Evolutionary conservation across 2,888 invertebrate genomes (phyloP).

Genomic region (Cataglyphis cursor): DNA sequence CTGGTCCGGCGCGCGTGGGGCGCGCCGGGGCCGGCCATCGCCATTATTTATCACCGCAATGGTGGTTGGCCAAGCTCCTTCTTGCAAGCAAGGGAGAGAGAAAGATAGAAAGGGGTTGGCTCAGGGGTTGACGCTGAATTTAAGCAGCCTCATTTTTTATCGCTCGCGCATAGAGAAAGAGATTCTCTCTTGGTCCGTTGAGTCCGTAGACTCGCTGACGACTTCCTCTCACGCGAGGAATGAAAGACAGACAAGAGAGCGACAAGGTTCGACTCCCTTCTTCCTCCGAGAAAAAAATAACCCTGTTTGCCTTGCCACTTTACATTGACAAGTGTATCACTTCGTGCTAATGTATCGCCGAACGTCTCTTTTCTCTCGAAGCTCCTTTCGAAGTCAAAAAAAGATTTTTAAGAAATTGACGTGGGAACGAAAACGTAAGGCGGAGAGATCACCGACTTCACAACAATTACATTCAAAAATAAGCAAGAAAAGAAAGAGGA

Average conservation of each 20-base stretch:
- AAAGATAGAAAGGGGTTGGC: conserved; percentile 19
- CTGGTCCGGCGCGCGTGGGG: conserved; percentile 57
- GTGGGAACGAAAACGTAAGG: background rate
- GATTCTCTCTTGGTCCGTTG: conserved; percentile 74
- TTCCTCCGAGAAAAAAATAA: conserved; percentile 32
- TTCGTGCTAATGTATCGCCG: conserved; percentile 50
- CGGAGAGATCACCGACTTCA: background rate
- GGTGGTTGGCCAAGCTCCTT: conserved; percentile 77
- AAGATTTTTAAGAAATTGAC: conserved; percentile 27
- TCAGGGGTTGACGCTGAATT: conserved; percentile 69
- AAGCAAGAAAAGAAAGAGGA: background rate
- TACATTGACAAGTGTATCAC: conserved; percentile 55
- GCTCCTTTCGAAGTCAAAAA: background rate
- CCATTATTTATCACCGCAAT: conserved; percentile 81
- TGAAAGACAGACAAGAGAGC: conserved; percentile 48
- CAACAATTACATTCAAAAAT: background rate
- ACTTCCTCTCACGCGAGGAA: conserved; percentile 60
- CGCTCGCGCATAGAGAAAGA: conserved; percentile 62
- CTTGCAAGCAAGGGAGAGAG: conserved; percentile 56
- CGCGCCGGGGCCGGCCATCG: conserved; percentile 72
- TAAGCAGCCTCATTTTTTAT: conserved; percentile 71
- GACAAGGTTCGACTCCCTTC: conserved; percentile 36
- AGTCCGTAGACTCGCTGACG: conserved; percentile 73
- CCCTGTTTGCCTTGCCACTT: conserved; percentile 52
- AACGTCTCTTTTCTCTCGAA: conserved; percentile 20